phyloP scores from a whole-genome alignment of 2,888 invertebrate species.

The Lapara coniferarum region DNA sequence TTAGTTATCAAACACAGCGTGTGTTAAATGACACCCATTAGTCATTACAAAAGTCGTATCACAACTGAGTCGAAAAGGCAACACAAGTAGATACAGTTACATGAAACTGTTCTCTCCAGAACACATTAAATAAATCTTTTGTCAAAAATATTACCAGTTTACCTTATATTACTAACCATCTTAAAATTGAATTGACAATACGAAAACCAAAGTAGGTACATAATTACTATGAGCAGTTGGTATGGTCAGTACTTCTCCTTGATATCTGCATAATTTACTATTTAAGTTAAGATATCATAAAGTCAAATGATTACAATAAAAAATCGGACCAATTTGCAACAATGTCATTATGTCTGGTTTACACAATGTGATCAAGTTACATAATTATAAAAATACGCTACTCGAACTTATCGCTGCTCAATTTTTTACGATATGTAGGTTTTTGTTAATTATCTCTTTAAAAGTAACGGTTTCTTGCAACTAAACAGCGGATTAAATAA shows the following conservation, averaged over 20 bases:
- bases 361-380: slow-evolving; percentile 22
- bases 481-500: too few relatives aligned
- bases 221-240: background rate
- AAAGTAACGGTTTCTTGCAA: too few relatives aligned
- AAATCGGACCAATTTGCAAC: slow-evolving; percentile 35
- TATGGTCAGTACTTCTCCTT: slow-evolving; percentile 1
- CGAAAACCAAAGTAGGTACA: background rate
- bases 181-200: background rate
- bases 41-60: too few relatives aligned
- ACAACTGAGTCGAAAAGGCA: too few relatives aligned
- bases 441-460: background rate
- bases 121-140: too few relatives aligned
- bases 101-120: too few relatives aligned
- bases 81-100: too few relatives aligned
- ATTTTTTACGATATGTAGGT: background rate
- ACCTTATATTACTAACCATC: background rate
- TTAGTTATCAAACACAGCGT: too few relatives aligned
- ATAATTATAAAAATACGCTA: slow-evolving; percentile 4
- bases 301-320: slow-evolving; percentile 28
- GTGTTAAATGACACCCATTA: too few relatives aligned
- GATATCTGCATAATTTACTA: slow-evolving; percentile 13
- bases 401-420: background rate
- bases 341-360: slow-evolving; percentile 28
- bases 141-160: background rate
- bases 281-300: slow-evolving; percentile 21